Evolutionary conservation across 2,888 invertebrate species (phyloP), one percentile per base, ranked within the genome.

Genomic region (Lordiphosa fenestrarum): DNA sequence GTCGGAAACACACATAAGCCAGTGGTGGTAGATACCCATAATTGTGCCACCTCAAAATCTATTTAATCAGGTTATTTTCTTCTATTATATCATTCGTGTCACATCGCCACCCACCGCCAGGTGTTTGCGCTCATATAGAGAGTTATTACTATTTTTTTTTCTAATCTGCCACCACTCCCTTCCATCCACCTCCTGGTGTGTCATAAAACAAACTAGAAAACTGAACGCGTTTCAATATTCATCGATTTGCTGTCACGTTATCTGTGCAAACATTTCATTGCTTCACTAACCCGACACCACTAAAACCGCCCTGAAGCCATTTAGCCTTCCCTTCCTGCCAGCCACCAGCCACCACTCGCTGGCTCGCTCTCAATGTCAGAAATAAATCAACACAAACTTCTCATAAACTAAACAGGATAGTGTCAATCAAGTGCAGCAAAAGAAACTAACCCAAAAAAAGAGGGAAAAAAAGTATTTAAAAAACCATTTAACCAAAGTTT

Each of bases 171-270:
- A 15, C 15, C 15, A 1, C 49, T 41, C 6, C 10, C 12, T 9
- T 5, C 5, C 19, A 0, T 12, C 2, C 6, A 4, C 7, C 33
- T 12, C 13, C 10, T 42, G 6, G 6, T 36, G 36, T 36, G 10
- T 42, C 53, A 38, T 56, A 50, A 53, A 46, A 42, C 30, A 30
- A 30, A 21, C 40, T 21, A 21, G 25, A 41, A 19, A 38, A 47
- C 33, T 37, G 66, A 51, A 57, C 47, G 66, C 63, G 66, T 63
- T 63, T 51, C 57, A 69, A 63, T 83, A 80, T 75, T 60, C 58
- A 77, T 83, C 64, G 77, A 77, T 80, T 77, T 66, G 33, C 84
- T 81, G 84, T 77, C 83, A 78, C 61, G 47, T 69, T 78, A 71
- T 74, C 66, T 55, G 56, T 36, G 33, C 54, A 60, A 66, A 62